phyloP scores from a whole-genome alignment of 1,140 invertebrate genomes.

The Diplogasteroides magnus region DNA sequence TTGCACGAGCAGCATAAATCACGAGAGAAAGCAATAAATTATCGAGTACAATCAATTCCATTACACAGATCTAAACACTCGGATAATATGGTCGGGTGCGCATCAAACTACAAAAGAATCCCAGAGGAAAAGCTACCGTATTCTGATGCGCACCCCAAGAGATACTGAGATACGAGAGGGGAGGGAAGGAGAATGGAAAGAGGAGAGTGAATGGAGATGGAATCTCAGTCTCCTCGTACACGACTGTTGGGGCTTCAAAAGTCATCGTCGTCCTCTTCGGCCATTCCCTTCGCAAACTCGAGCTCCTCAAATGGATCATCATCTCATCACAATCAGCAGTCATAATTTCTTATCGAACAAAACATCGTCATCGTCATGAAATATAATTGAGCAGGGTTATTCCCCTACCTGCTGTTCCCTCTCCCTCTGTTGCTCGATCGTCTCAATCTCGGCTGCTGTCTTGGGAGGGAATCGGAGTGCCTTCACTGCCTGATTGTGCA shows the following conservation, averaged over 20 bases:
- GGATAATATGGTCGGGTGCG: no score
- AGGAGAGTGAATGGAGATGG: background rate
- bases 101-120: no score
- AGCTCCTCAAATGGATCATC: constrained; percentile 17
- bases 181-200: background rate
- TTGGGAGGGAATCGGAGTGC: constrained; percentile 99
- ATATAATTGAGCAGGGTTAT: background rate
- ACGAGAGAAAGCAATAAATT: no score
- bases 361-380: no score
- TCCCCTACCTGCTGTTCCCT: constrained; percentile 27
- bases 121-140: no score
- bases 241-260: constrained; percentile 16
- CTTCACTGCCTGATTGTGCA: constrained; percentile 94
- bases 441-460: constrained; percentile 65
- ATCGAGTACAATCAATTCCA: no score
- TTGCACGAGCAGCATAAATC: no score
- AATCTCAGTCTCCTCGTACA: background rate
- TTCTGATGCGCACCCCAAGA: background rate
- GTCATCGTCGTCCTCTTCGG: constrained; percentile 36
- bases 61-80: no score
- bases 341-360: no score
- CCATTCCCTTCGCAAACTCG: constrained; percentile 36
- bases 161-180: background rate
- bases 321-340: background rate
- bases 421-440: constrained; percentile 36